Evolutionary conservation across 53 echinoderm and acorn worm genomes (phyloP).

Genomic region (Holothuria leucospilota): DNA sequence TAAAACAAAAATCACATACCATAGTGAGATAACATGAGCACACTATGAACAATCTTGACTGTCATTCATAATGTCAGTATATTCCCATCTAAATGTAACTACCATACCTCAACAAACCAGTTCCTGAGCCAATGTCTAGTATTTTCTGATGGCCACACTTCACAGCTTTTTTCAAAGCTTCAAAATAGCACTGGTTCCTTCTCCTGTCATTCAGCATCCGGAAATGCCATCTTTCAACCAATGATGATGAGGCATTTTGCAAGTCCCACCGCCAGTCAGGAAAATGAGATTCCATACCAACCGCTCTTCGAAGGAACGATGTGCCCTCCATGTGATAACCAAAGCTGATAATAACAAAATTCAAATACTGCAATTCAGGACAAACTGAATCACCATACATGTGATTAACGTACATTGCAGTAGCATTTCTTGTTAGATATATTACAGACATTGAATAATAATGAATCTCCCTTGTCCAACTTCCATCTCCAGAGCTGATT

Average conservation of each 20-base stretch:
- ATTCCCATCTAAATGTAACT: not conserved
- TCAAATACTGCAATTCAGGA: too few relatives aligned
- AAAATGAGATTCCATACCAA: conserved; percentile 41
- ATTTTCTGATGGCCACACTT: conserved; percentile 63
- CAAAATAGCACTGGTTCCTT: conserved; percentile 68
- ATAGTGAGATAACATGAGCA: too few relatives aligned
- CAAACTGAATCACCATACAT: too few relatives aligned
- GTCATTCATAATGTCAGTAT: not conserved
- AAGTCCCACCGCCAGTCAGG: conserved; percentile 55
- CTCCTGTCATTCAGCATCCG: conserved; percentile 79
- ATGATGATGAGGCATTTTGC: conserved; percentile 61
- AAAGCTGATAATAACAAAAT: not conserved
- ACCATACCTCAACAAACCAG: conserved; percentile 76
- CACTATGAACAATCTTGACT: too few relatives aligned
- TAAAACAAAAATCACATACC: too few relatives aligned
- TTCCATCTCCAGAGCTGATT: too few relatives aligned
- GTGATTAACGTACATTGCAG: too few relatives aligned
- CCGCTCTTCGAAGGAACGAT: conserved; percentile 60
- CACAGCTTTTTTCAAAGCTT: conserved; percentile 69
- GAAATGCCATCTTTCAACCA: conserved; percentile 86
- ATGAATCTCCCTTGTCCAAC: too few relatives aligned
- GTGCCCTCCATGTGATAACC: conserved; percentile 50
- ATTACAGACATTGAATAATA: too few relatives aligned
- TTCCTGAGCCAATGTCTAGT: conserved; percentile 84
- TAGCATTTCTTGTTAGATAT: too few relatives aligned